Evolutionary conservation across 2,888 invertebrate species (phyloP), one percentile per base, ranked within the genome.

Genomic region (Platycnemis pennipes): DNA sequence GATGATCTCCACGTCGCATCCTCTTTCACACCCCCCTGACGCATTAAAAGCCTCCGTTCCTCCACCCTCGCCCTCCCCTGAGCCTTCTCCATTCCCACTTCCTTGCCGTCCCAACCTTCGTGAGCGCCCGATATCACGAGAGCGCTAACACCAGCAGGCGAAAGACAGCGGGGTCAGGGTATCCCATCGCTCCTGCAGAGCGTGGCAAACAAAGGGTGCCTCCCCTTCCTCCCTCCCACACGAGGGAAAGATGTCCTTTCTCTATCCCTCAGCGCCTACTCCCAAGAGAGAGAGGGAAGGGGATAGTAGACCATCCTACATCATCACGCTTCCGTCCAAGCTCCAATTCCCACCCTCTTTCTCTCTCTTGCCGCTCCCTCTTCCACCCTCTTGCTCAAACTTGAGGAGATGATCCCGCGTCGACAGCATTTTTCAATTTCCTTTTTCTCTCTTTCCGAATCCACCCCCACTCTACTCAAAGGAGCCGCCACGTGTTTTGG

Each of bases 141-240:
- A 22, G n/a, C 37, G 37, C 37, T 63, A 63, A 63, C 19, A 63
- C 63, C 3, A 8, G 16, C 77, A 77, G 31, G 37, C 13, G 77
- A 7, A 22, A 13, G 63, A 16, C 7, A 63, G 8, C 53, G 63
- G 63, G 19, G 63, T 63, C 5, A 22, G 63, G 19, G 56, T 56
- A 16, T 37, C 77, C 16, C 77, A 22, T 77, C 77, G 7, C n/a
- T 63, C 77, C 31, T 63, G 63, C 22, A 8, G 53, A 53, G 37
- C 77, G 77, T 77, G 77, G 77, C 77, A 77, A 77, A 77, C 77
- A 77, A 77, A 77, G 37, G 77, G 26, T 26, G 26, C 63, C 26
- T 26, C n/a, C 77, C 11, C 77, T 77, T 13, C 37, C 69, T 37
- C 63, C 16, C 26, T 5, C 63, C n/a, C 63, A 16, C 19, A 26